Evolutionary conservation across 64 coral and sea anemone genomes (phyloP).

Genomic region (Actinia equina): DNA sequence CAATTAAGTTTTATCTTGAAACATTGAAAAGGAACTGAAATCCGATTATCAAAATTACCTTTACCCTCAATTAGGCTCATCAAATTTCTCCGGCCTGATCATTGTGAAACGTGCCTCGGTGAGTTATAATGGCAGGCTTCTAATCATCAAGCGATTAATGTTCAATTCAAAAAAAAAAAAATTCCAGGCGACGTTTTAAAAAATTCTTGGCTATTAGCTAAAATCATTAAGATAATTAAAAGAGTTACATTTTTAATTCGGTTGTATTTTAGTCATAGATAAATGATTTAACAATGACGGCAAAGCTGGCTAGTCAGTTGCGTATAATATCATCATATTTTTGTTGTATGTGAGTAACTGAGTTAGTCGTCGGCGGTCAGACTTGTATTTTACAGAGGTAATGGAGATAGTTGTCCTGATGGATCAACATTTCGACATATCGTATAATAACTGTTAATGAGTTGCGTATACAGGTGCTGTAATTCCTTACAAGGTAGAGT

Average conservation of each 20-base stretch:
- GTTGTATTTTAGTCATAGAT: neutral
- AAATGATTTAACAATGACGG: neutral
- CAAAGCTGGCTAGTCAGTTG: too few species aligned
- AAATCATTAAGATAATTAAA: neutral
- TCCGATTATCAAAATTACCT: neutral
- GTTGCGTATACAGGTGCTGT: too few species aligned
- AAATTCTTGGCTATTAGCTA: neutral
- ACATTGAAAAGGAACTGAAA: neutral
- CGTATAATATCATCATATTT: too few species aligned
- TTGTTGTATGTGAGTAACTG: too few species aligned
- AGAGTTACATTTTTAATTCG: neutral
- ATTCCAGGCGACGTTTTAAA: neutral
- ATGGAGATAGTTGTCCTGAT: too few species aligned
- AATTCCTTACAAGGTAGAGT: too few species aligned
- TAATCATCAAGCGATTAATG: neutral
- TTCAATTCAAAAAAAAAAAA: neutral
- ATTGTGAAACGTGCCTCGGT: neutral
- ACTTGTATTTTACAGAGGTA: too few species aligned
- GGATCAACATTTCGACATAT: too few species aligned
- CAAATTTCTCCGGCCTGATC: neutral
- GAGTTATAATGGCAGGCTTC: neutral
- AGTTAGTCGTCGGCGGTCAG: too few species aligned
- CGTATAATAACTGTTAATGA: too few species aligned
- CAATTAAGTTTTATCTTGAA: neutral
- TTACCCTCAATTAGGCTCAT: neutral